Percentiles rank a stretch among this genome's conserved stretches.
Conservation (phyloP, 2,888 invertebrate genomes). For the Netelia melanura region DNA sequence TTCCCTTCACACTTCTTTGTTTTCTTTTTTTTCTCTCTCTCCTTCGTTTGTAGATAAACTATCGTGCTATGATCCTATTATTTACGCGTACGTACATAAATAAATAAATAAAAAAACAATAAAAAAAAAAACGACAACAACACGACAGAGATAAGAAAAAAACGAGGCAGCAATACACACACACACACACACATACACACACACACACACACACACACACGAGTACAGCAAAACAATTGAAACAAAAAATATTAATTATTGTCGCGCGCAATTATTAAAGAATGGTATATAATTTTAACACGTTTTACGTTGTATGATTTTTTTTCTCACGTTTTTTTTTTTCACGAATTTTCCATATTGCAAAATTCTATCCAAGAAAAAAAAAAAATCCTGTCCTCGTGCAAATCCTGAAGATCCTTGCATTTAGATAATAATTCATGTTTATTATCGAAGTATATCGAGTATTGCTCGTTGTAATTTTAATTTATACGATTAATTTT, state of each 20-base stretch:
- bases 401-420: too few species aligned
- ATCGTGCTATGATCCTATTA: constrained; percentile 75
- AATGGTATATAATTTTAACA: constrained; percentile 81
- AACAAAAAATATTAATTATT: constrained; percentile 67
- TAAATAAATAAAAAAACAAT: constrained; percentile 27
- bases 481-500: not conserved
- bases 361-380: not conserved
- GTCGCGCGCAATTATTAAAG: constrained; percentile 77
- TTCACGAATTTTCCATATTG: constrained; percentile 12
- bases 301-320: constrained; percentile 75
- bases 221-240: constrained; percentile 47
- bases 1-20: constrained; percentile 58
- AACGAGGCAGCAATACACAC: constrained; percentile 29
- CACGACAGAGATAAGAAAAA: constrained; percentile 22
- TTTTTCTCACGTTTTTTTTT: constrained; percentile 42
- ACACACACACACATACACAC: constrained; percentile 8
- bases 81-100: constrained; percentile 66
- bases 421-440: too few species aligned
- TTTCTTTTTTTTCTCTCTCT: constrained; percentile 64
- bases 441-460: too few species aligned
- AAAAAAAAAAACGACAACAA: too few species aligned
- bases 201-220: constrained; percentile 31
- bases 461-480: too few species aligned
- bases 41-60: constrained; percentile 77
- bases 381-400: not conserved